A percentile compares a stretch with the other conserved stretches of the same genome.
Evolutionary conservation across 2,888 invertebrate species (phyloP).

Genomic region (Antitype chi): DNA sequence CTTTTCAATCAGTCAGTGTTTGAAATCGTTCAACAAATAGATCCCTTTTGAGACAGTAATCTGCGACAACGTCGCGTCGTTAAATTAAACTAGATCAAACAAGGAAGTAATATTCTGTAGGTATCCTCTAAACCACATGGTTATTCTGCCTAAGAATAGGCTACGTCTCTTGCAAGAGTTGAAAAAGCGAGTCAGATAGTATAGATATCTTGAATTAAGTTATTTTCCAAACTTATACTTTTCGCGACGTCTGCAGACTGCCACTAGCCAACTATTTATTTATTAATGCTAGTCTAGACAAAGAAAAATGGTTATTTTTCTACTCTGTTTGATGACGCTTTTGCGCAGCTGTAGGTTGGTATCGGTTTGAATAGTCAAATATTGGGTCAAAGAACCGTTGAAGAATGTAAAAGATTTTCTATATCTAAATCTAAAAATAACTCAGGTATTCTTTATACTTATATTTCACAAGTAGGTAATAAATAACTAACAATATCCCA

Average conservation of each 20-base stretch:
- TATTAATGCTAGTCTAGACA: neutral
- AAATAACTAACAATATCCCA: slow-evolving; percentile 5
- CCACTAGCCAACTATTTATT: neutral
- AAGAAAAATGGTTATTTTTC: neutral
- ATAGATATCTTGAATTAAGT: too few relatives aligned
- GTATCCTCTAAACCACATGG: slow-evolving; percentile 13
- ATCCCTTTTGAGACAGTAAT: slow-evolving; percentile 17
- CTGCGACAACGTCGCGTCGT: neutral
- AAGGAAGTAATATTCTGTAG: slow-evolving; percentile 3
- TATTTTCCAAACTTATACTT: too few relatives aligned
- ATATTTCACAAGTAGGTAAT: neutral
- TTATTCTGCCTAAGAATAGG: neutral
- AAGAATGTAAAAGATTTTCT: neutral
- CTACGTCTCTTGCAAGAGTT: neutral
- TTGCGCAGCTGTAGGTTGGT: neutral
- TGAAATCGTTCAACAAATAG: slow-evolving; percentile 35
- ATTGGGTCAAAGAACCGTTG: neutral
- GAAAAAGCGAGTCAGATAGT: neutral
- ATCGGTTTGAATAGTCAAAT: neutral
- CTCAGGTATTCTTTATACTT: too few relatives aligned
- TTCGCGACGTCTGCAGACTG: neutral
- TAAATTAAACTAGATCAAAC: slow-evolving; percentile 51
- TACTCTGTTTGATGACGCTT: neutral
- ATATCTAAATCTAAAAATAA: neutral
- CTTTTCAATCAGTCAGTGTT: slow-evolving; percentile 13